phyloP scores from a whole-genome alignment of 2,113 vertebrate species.

The Jacana jacana region DNA sequence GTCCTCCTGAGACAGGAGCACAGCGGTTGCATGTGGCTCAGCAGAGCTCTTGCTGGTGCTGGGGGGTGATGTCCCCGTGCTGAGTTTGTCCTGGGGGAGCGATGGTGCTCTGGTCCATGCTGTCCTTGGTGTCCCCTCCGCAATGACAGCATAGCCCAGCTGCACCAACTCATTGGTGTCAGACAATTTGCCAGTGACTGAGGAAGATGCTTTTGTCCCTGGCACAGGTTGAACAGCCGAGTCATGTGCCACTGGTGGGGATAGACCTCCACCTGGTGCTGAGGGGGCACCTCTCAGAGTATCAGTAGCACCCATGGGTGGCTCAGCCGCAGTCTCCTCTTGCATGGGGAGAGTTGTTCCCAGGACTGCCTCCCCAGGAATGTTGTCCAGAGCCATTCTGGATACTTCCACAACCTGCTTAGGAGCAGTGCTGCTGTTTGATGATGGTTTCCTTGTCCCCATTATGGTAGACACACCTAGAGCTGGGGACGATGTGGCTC shows the following conservation, averaged over 20 bases:
- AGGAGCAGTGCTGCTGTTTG: neutral
- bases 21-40: fast-evolving
- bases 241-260: fast-evolving
- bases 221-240: fast-evolving
- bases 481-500: neutral
- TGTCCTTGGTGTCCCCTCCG: fast-evolving
- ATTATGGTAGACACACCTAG: neutral
- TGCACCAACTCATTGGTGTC: neutral
- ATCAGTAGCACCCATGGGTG: neutral
- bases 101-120: fast-evolving
- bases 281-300: neutral
- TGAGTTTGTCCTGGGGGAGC: neutral
- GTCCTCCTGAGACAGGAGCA: neutral
- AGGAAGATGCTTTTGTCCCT: neutral
- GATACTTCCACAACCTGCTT: neutral
- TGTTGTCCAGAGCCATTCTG: neutral
- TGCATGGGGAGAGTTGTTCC: neutral
- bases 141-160: neutral
- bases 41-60: neutral
- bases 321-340: fast-evolving
- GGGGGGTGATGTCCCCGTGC: neutral
- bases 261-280: neutral
- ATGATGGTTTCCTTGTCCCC: neutral
- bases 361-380: neutral
- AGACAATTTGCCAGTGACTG: neutral